Evolutionary conservation across 1,140 invertebrate species (phyloP), one percentile per base, ranked within the genome.

Genomic region (Pseudomyrmex concolor): DNA sequence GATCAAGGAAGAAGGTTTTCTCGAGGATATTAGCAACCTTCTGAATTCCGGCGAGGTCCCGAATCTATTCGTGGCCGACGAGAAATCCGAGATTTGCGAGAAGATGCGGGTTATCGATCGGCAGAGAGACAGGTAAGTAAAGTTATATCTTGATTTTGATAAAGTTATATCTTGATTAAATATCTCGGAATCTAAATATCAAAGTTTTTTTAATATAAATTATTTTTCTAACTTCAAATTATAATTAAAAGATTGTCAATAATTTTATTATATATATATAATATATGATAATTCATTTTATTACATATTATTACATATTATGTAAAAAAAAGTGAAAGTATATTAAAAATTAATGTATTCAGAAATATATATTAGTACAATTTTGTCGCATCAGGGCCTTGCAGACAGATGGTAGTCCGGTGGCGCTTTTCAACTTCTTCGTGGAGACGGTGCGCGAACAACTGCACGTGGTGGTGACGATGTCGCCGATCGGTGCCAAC

Each of bases 11-110:
- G 98, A 99, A 94, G 96, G 96, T 0, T 99, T 99, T 91, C 92
- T 99, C 34, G 98, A 99, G 94, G 98, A 99, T 91, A 96, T 99
- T 0, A 99, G 97, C 91, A 99, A 99, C 93, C 95, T 99, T 84
- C 94, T 99, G 17, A 99, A 99, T 93, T 97, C 97, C 5, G 98
- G 98, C 1, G 98, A 99, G 94, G 96, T 99, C 0, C 98, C 98
- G 0, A 99, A 99, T 94, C 95, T 99, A 45, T 99, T 98, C 92
- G 94, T 96, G 1, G 91, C 95, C 0, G 98, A 99, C 91, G 98
- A 99, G 91, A 98, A 98, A 92, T 95, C 96, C 19, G 98, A 99
- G 91, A 96, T 99, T 9, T 98, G 97, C 92, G 98, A 99, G 89
- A 99, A 98, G 94, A 99, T 99, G 98, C 95, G 98, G 88, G 94